Evolutionary conservation across 2,797 vertebrate species (phyloP).

Genomic region (Peromyscus eremicus): DNA sequence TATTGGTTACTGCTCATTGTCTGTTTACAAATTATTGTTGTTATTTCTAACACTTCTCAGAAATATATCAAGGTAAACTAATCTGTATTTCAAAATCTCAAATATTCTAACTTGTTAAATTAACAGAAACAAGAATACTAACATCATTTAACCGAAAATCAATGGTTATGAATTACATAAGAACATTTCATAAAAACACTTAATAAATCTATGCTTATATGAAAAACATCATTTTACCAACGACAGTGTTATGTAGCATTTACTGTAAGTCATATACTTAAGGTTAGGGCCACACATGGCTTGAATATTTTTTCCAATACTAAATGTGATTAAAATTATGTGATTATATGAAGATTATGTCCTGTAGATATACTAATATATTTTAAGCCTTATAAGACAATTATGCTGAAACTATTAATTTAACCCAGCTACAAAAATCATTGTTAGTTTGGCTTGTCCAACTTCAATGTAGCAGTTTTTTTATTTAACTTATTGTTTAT

Average conservation of each 20-base stretch:
- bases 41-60: background rate
- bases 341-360: background rate
- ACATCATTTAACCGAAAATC: background rate
- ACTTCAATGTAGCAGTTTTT: background rate
- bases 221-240: background rate
- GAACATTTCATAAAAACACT: background rate
- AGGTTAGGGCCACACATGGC: background rate
- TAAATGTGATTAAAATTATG: conserved; percentile 9
- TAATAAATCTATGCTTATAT: background rate
- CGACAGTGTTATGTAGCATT: background rate
- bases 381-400: background rate
- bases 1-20: background rate
- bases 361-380: background rate
- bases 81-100: background rate
- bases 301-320: conserved; percentile 19
- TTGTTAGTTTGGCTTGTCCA: background rate
- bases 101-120: background rate
- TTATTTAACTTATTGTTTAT: no score
- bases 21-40: background rate
- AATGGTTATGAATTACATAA: background rate
- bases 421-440: background rate
- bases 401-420: conserved; percentile 5
- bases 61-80: background rate
- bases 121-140: background rate
- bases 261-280: background rate